Conservation (phyloP, 2,888 invertebrate genomes). For the Schizaphis graminum region DNA sequence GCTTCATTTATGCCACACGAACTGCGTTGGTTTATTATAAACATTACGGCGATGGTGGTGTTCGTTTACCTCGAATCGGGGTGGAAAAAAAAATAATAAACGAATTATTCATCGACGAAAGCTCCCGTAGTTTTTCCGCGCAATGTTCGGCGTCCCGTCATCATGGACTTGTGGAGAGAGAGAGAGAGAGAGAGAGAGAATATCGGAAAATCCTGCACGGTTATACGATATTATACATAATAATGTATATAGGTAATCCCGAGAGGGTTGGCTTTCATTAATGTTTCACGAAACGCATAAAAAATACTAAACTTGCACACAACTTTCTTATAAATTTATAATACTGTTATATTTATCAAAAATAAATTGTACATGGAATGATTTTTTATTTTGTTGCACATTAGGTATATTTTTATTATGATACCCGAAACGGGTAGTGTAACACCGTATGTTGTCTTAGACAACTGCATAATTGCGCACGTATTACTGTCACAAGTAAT, state of each 20-base stretch:
- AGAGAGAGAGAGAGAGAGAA: not conserved
- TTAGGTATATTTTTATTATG: not conserved
- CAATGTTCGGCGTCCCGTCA: not conserved
- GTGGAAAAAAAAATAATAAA: constrained; percentile 42
- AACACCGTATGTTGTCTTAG: not conserved
- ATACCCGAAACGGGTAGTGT: not conserved
- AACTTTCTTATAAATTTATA: not conserved
- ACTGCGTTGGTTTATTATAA: not conserved
- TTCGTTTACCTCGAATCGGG: constrained; percentile 37
- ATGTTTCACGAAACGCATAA: not conserved
- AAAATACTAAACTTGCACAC: not conserved
- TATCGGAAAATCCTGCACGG: not conserved
- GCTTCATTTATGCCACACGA: not conserved
- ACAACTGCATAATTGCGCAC: not conserved
- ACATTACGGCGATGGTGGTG: not conserved
- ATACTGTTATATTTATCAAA: not conserved
- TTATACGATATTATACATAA: not conserved
- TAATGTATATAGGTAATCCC: not conserved
- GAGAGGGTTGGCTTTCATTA: constrained; percentile 19
- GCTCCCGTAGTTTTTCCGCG: constrained; percentile 17
- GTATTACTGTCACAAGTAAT: not conserved
- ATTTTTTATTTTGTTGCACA: not conserved
- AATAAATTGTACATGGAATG: not conserved
- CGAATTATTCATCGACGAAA: constrained; percentile 24
- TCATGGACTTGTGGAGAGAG: not conserved